Evolutionary conservation across 2,888 invertebrate species (phyloP).

Genomic region (Odontocolon sp.): DNA sequence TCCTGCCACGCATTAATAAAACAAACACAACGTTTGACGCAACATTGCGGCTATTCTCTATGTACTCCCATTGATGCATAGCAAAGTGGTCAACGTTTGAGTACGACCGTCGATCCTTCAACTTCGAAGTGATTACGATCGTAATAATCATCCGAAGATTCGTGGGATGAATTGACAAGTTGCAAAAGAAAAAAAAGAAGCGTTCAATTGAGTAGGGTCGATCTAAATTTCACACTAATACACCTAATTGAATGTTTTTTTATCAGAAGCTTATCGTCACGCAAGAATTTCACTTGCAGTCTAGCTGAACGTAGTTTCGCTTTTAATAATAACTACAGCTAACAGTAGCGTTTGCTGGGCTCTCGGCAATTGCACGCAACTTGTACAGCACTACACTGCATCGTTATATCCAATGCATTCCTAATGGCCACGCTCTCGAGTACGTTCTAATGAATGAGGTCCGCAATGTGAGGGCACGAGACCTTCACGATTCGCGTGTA

Average conservation of each 20-base stretch:
- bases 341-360: slow-evolving; percentile 4
- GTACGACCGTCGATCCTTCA: slow-evolving; percentile 32
- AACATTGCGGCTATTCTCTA: no score
- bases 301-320: slow-evolving; percentile 4
- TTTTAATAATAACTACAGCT: slow-evolving; percentile 28
- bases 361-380: slow-evolving; percentile 34
- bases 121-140: slow-evolving; percentile 14
- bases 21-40: slow-evolving; percentile 79
- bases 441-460: slow-evolving; percentile 64
- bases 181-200: no score
- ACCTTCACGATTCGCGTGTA: slow-evolving; percentile 38
- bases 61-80: slow-evolving; percentile 16
- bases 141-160: neutral
- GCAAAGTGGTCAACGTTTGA: slow-evolving; percentile 45
- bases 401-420: slow-evolving; percentile 76
- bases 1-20: slow-evolving; percentile 77
- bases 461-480: slow-evolving; percentile 57
- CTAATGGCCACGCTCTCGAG: slow-evolving; percentile 68
- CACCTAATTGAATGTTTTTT: neutral
- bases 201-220: no score
- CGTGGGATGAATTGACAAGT: neutral
- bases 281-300: slow-evolving; percentile 10
- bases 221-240: neutral
- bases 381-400: slow-evolving; percentile 63
- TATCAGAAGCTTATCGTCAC: neutral